These are phyloP conservation scores for Erannis defoliaria DNA, from an alignment of 2,888 invertebrate genomes.

Conservation along the genomic window DNA sequence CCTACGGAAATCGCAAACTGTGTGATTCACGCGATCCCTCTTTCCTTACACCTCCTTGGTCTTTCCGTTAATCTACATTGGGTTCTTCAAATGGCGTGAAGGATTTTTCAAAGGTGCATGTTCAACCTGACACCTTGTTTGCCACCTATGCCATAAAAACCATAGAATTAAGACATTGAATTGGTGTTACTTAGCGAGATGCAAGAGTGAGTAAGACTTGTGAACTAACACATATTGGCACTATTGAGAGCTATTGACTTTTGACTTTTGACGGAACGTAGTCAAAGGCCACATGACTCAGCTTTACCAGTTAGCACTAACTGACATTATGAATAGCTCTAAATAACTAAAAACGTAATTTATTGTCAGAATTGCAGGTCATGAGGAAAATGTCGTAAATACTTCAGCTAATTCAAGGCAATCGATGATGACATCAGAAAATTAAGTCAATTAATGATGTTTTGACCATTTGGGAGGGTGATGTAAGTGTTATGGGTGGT, in stretches of 20 bases:
- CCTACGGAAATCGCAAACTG: no score
- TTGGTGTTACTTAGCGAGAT: background rate
- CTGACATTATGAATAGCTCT: background rate
- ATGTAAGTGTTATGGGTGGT: conserved; percentile 21
- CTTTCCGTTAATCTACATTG: no score
- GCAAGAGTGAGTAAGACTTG: background rate
- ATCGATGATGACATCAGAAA: conserved; percentile 32
- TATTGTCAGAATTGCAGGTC: conserved; percentile 12
- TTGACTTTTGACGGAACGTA: conserved; percentile 17
- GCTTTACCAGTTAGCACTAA: conserved; percentile 7
- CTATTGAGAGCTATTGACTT: conserved; percentile 19
- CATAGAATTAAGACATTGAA: no score
- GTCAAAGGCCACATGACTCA: conserved; percentile 26
- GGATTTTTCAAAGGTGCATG: no score
- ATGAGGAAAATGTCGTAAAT: conserved; percentile 23
- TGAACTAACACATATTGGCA: conserved; percentile 14
- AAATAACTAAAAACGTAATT: conserved; percentile 1
- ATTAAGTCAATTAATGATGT: conserved; percentile 30
- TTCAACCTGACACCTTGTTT: no score
- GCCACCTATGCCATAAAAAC: no score
- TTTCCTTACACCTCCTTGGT: no score
- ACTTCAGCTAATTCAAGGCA: conserved; percentile 20
- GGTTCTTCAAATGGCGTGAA: no score
- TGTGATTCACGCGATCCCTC: no score
- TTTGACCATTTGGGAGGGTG: conserved; percentile 22